phyloP scores from a whole-genome alignment of 64 coral and sea anemone species.

The Platygyra sinensis region DNA sequence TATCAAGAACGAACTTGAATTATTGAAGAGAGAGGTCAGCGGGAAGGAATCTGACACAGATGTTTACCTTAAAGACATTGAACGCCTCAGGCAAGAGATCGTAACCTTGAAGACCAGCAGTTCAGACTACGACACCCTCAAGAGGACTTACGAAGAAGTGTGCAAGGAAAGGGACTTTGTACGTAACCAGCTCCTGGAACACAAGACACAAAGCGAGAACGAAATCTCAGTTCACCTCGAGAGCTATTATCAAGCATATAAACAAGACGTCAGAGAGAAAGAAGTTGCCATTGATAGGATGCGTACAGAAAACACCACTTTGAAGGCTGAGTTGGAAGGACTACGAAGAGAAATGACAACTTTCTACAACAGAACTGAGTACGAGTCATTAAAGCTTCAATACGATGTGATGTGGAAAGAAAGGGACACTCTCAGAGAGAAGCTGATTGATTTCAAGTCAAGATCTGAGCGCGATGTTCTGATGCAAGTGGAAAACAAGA shows the following conservation, averaged over 20 bases:
- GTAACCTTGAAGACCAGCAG: neutral
- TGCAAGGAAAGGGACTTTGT: constrained; percentile 1
- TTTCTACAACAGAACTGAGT: neutral
- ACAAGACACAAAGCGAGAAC: neutral
- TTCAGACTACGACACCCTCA: neutral
- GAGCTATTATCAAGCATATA: neutral
- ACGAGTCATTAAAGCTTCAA: constrained; percentile 14
- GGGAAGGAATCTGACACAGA: constrained; percentile 5
- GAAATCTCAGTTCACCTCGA: neutral
- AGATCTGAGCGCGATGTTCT: constrained; percentile 37
- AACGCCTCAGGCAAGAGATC: neutral
- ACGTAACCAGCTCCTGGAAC: neutral
- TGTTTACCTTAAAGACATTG: constrained; percentile 4
- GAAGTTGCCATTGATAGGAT: constrained; percentile 45
- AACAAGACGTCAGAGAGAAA: constrained; percentile 63
- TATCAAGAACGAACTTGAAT: constrained; percentile 20
- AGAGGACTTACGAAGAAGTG: constrained; percentile 13
- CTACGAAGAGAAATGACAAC: constrained; percentile 13
- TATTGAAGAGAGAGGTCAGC: constrained; percentile 29
- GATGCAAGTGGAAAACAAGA: constrained; percentile 49
- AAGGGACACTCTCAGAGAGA: constrained; percentile 13
- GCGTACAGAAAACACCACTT: constrained; percentile 28
- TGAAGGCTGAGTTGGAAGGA: constrained; percentile 14
- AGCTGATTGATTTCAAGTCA: constrained; percentile 53
- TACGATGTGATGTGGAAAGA: constrained; percentile 36